Evolutionary conservation across 2,888 invertebrate genomes (phyloP).

Genomic region (Cantharis flavilabris): DNA sequence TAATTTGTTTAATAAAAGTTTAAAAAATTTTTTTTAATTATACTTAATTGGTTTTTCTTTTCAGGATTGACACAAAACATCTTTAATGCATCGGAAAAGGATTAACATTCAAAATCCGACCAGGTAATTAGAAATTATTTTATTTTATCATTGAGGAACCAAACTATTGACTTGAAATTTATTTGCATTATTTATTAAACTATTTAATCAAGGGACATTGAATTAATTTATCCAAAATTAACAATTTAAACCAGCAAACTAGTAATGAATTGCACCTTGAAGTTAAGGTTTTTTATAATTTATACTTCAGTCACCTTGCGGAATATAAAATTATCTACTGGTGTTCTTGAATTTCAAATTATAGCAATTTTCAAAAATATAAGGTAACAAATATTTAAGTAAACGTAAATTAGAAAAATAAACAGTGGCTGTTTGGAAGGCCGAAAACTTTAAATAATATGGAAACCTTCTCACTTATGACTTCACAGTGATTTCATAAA

Average conservation of each 20-base stretch:
- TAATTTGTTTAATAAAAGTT: slow-evolving; percentile 5
- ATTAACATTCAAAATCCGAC: slow-evolving; percentile 71
- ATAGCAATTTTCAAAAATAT: not conserved
- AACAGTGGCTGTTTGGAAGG: not conserved
- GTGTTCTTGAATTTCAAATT: slow-evolving; percentile 1
- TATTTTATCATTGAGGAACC: not conserved
- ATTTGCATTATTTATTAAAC: not conserved
- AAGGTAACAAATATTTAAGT: not conserved
- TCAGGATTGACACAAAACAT: slow-evolving; percentile 51
- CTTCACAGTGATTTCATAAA: too few relatives aligned
- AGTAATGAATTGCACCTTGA: not conserved
- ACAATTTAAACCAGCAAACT: not conserved
- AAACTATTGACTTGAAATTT: not conserved
- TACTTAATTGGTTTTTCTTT: slow-evolving; percentile 43
- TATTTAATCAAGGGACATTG: not conserved
- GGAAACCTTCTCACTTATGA: not conserved
- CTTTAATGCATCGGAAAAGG: slow-evolving; percentile 64
- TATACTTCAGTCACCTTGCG: not conserved
- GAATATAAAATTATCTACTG: not conserved
- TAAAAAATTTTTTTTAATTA: not conserved
- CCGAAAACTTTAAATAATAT: not conserved
- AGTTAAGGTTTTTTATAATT: slow-evolving; percentile 2
- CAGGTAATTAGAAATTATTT: slow-evolving; percentile 58
- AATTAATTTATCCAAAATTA: not conserved
- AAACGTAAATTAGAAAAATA: not conserved